Conservation (phyloP, 2,888 invertebrate species). For the Oscheius sp. region DNA sequence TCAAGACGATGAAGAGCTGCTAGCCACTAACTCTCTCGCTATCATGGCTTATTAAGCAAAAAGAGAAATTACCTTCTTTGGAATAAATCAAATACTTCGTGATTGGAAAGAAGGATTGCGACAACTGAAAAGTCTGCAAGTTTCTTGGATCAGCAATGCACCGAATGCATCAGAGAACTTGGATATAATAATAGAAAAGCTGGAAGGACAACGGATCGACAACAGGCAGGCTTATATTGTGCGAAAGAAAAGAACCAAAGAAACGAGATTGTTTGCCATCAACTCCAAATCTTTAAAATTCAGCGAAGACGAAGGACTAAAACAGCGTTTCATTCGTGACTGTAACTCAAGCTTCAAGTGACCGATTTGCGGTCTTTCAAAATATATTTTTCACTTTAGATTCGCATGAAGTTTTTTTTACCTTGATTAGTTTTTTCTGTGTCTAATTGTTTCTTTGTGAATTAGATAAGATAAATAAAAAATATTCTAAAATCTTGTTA, state of each 20-base stretch:
- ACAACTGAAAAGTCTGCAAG: background rate
- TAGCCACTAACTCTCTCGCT: background rate
- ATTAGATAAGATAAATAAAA: too few species aligned
- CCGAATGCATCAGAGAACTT: background rate
- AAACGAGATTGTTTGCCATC: background rate
- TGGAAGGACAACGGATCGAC: background rate
- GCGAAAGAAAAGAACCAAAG: background rate
- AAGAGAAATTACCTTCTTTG: background rate
- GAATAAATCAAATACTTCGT: background rate
- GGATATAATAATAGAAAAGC: background rate
- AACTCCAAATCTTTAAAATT: background rate
- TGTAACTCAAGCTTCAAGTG: too few species aligned
- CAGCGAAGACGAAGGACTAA: too few species aligned
- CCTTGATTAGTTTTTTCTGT: too few species aligned
- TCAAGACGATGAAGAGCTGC: background rate
- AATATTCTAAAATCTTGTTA: too few species aligned
- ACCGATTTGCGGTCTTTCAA: too few species aligned
- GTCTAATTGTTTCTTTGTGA: too few species aligned
- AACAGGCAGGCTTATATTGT: background rate
- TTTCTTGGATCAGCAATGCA: background rate
- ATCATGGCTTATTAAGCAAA: background rate
- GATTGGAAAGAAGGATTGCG: background rate
- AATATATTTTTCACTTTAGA: too few species aligned
- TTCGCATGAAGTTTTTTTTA: too few species aligned
- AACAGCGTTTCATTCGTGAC: too few species aligned